Evolutionary conservation across 2,888 invertebrate species (phyloP).

Genomic region (Zaprionus bogoriensis): DNA sequence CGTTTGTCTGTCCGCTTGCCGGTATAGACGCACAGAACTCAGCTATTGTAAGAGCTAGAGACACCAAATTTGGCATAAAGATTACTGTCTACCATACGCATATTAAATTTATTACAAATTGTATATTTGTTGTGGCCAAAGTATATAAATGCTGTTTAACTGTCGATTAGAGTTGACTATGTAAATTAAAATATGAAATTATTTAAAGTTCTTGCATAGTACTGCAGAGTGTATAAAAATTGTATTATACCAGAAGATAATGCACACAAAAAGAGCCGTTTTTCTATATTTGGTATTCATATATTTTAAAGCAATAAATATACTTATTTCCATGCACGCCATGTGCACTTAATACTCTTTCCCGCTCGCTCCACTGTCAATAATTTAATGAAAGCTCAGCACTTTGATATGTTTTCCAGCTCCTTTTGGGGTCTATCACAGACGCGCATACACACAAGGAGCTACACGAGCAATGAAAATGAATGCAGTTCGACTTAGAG

Average conservation of each 20-base stretch:
- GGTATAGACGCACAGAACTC: too few relatives aligned
- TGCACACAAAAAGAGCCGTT: not conserved
- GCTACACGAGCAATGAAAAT: conserved; percentile 24
- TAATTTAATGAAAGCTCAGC: conserved; percentile 42
- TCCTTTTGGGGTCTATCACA: not conserved
- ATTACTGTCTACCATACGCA: too few relatives aligned
- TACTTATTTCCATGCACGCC: conserved; percentile 18
- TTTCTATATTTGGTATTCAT: conserved; percentile 1
- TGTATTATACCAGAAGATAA: not conserved
- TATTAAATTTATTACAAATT: too few relatives aligned
- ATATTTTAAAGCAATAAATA: conserved; percentile 56
- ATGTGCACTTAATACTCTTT: conserved; percentile 41
- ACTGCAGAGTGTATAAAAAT: not conserved
- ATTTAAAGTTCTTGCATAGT: too few relatives aligned
- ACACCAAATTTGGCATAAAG: too few relatives aligned
- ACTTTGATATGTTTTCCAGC: not conserved
- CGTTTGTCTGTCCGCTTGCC: too few relatives aligned
- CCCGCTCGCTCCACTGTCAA: conserved; percentile 13
- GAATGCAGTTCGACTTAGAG: conserved; percentile 25
- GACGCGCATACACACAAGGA: conserved; percentile 1
- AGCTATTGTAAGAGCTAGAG: too few relatives aligned
- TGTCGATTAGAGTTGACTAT: too few relatives aligned
- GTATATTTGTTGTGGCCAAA: too few relatives aligned
- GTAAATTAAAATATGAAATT: too few relatives aligned
- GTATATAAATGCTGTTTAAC: too few relatives aligned